phyloP scores from a whole-genome alignment of 30 jellyfish, hydroid and myxozoan species.

The Hydractinia symbiolongicarpus region DNA sequence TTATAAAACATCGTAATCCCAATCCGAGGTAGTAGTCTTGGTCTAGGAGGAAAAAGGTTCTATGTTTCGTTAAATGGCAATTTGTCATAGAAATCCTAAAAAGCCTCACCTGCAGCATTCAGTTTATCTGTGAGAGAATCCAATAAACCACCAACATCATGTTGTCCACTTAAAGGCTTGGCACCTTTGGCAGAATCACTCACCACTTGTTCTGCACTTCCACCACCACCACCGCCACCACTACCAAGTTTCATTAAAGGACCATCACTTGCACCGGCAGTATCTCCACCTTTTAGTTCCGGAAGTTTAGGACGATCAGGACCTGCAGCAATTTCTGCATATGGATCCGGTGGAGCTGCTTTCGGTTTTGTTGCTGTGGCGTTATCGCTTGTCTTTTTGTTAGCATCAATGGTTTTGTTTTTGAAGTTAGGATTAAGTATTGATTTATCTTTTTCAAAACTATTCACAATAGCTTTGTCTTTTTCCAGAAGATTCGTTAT shows the following conservation, averaged over 20 bases:
- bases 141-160: conserved; percentile 96
- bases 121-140: conserved; percentile 84
- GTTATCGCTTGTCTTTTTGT: conserved; percentile 23
- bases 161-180: conserved; percentile 42
- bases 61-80: too few relatives aligned
- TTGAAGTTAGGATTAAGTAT: conserved; percentile 12
- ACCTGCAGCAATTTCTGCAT: conserved; percentile 97
- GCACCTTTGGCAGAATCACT: neutral
- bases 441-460: neutral
- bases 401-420: conserved; percentile 12
- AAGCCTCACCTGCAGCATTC: conserved; percentile 62
- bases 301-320: conserved; percentile 98
- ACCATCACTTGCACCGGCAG: conserved; percentile 1
- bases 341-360: conserved; percentile 63
- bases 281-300: conserved; percentile 66
- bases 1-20: too few relatives aligned
- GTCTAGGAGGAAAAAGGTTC: too few relatives aligned
- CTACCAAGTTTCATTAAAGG: conserved; percentile 26
- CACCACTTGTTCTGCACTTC: neutral
- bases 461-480: neutral
- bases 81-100: too few relatives aligned
- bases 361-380: conserved; percentile 14
- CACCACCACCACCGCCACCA: neutral
- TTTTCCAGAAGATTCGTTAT: neutral
- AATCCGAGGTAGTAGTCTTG: too few relatives aligned